A percentile compares a stretch with the other conserved stretches of the same genome.
These are phyloP conservation scores for Otus sunia DNA, from an alignment of 2,113 vertebrate species.

Conservation along the genomic window DNA sequence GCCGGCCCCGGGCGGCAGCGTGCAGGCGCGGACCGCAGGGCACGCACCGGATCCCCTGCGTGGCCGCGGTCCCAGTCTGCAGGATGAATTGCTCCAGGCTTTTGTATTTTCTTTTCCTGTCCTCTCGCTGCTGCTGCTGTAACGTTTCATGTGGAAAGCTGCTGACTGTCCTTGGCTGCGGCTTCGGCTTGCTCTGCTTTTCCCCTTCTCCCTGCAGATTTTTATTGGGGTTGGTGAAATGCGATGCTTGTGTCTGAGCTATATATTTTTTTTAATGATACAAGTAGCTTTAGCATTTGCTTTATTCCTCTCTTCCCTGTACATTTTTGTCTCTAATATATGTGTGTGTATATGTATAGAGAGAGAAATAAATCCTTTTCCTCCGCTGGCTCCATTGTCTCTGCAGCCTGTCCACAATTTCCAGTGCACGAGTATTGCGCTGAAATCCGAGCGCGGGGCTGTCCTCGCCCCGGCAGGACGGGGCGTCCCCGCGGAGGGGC, in stretches of 20 bases:
- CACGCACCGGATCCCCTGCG: background rate
- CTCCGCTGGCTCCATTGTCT: background rate
- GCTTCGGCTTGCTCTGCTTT: conserved; percentile 35
- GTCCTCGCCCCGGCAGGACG: background rate
- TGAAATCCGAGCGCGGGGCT: background rate
- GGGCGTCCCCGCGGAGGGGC: background rate
- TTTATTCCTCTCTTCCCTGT: background rate
- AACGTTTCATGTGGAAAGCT: conserved; percentile 50
- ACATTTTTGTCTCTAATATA: background rate
- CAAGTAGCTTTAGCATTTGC: background rate
- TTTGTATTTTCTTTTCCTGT: conserved; percentile 11
- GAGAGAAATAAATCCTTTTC: background rate
- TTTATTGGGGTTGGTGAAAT: conserved; percentile 57
- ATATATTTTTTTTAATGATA: background rate
- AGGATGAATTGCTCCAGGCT: background rate
- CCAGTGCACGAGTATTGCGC: background rate
- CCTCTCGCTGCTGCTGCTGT: conserved; percentile 11
- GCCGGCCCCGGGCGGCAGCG: background rate
- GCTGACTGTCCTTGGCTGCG: conserved; percentile 46
- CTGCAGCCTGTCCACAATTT: background rate
- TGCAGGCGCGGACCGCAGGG: background rate
- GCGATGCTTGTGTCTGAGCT: conserved; percentile 47
- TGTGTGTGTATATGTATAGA: background rate
- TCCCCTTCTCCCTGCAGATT: conserved; percentile 18
- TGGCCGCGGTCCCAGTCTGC: background rate